Base-by-base conservation (phyloP, 1,140 invertebrate species). In the Trichonephila clavipes region DNA sequence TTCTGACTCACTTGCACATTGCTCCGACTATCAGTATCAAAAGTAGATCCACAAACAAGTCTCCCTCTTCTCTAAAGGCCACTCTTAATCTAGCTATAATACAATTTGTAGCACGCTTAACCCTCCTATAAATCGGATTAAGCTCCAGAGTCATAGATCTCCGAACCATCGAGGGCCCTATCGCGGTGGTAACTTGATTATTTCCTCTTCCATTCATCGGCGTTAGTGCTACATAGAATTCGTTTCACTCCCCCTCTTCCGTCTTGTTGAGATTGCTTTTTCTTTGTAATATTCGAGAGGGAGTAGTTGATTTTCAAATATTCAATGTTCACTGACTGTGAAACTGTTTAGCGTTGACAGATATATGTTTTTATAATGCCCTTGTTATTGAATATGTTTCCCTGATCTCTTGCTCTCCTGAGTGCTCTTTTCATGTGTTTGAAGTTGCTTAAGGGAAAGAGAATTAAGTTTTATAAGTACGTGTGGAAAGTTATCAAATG, bases 1-100 rank as follows among this genome's bases (percentile, higher is more conserved):
- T 88, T 61, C 86, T 88, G 86, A 88, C 86, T 88, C 86, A 88
- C 59, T 88, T 40, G 58, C 24, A 40, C 82, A 62, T 85, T 85
- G 44, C 44, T 24, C 69, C 10, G 69, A 18, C 69, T 24, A 77
- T 77, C 28, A 24, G 28, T 77, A 34, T 34, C 69, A 14, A 28
- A 77, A 77, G 69, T 34, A 77, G 28, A 77, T 77, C 28, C 69
- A 40, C 69, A 77, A 77, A 77, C 69, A 77, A 10, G 4, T 19
- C 86, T 44, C 24, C 86, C 86, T 34, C 34, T 14, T 88, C 82
- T 77, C 24, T 24, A 51, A 85, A 85, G 10, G 51, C 21, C 44
- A 51, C 21, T 14, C 82, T 85, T 88, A 88, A 88, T 88, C 86
- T 62, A 88, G 61, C 62, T 88, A 66, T 88, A 88, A 88, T 59